phyloP scores from a whole-genome alignment of 2,888 invertebrate genomes.

The Campopleginae sp. region DNA sequence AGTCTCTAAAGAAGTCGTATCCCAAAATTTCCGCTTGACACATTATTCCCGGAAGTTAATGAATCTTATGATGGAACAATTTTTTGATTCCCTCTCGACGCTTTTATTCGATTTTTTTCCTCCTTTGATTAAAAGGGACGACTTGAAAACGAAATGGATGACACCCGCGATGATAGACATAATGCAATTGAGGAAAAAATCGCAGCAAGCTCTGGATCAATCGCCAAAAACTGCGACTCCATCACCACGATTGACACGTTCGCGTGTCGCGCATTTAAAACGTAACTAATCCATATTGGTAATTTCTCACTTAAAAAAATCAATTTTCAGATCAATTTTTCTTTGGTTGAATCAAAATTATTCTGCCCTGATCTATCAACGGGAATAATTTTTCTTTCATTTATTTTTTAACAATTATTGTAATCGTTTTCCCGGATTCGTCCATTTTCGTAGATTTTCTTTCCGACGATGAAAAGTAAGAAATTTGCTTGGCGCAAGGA shows the following conservation, averaged over 20 bases:
- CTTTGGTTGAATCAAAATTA: neutral
- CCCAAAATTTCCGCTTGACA: too few species aligned
- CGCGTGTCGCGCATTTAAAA: conserved; percentile 78
- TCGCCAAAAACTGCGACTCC: conserved; percentile 46
- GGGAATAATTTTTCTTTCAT: neutral
- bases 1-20: too few species aligned
- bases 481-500: too few species aligned
- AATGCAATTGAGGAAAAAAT: conserved; percentile 76
- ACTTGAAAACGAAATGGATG: conserved; percentile 80
- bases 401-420: too few species aligned
- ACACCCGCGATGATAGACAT: conserved; percentile 82
- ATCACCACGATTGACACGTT: conserved; percentile 77
- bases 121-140: conserved; percentile 69
- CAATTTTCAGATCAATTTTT: neutral
- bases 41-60: too few species aligned
- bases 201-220: conserved; percentile 55
- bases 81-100: neutral
- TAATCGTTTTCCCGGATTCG: neutral
- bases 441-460: neutral
- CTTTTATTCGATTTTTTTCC: neutral
- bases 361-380: neutral
- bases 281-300: conserved; percentile 72
- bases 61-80: too few species aligned
- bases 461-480: too few species aligned
- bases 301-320: neutral